Percentiles rank a stretch among this genome's conserved stretches.
Evolutionary conservation across 2,797 vertebrate genomes (phyloP).

Genomic region (Heterohyrax brucei): DNA sequence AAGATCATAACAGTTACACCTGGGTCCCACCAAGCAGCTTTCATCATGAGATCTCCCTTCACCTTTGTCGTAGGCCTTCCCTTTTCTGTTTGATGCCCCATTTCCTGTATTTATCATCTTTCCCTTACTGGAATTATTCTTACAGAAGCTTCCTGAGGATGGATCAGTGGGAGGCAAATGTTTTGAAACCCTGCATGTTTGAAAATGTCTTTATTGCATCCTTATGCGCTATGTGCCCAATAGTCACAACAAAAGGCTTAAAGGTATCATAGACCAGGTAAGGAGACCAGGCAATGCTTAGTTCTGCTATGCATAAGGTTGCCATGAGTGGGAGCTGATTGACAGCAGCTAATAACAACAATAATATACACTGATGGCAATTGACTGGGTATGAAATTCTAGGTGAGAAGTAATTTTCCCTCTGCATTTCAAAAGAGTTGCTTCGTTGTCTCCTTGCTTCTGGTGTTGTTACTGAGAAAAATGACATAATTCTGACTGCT

Average conservation of each 20-base stretch:
- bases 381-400: slow-evolving; percentile 18
- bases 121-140: not conserved
- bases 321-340: not conserved
- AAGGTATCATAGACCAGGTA: not conserved
- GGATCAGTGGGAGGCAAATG: not conserved
- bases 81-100: not conserved
- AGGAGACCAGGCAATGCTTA: not conserved
- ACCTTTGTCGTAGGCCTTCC: not conserved
- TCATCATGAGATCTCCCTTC: not conserved
- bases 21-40: not conserved
- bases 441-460: slow-evolving; percentile 13
- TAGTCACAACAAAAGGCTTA: no score
- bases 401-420: slow-evolving; percentile 22
- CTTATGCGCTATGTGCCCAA: not conserved
- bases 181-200: not conserved
- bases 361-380: no score
- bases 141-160: slow-evolving; percentile 15
- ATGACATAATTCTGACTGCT: not conserved
- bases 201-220: not conserved
- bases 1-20: not conserved
- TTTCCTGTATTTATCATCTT: slow-evolving; percentile 13
- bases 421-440: not conserved
- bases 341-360: not conserved
- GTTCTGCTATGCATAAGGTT: not conserved
- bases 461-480: not conserved